phyloP scores from a whole-genome alignment of 2,888 invertebrate genomes.

The Latheticus oryzae region DNA sequence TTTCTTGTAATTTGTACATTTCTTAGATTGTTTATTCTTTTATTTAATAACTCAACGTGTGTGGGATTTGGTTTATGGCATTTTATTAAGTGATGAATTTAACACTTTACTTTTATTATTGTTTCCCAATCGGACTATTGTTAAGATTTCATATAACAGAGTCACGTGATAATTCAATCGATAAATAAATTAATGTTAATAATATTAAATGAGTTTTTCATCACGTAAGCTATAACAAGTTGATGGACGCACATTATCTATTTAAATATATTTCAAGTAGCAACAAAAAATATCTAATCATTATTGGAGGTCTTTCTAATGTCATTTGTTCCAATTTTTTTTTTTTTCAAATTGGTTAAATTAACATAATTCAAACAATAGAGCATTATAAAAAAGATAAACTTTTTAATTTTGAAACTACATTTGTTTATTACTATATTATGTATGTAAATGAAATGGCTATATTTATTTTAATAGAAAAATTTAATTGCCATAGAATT shows the following conservation, averaged over 20 bases:
- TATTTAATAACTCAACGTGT: conserved; percentile 51
- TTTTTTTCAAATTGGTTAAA: no score
- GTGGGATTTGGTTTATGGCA: conserved; percentile 53
- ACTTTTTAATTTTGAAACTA: no score
- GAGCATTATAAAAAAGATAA: no score
- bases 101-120: conserved; percentile 48
- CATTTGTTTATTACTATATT: conserved; percentile 42
- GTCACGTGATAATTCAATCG: conserved; percentile 14
- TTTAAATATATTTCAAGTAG: no score
- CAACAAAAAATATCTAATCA: no score
- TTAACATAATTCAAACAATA: no score
- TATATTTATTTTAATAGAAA: conserved; percentile 59
- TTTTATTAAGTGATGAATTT: conserved; percentile 49
- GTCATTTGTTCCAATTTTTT: no score
- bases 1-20: conserved; percentile 50
- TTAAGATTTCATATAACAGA: no score
- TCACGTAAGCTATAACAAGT: conserved; percentile 10
- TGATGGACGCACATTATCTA: no score
- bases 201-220: conserved; percentile 10
- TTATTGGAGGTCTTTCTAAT: no score
- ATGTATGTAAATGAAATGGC: conserved; percentile 56
- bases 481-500: conserved; percentile 57
- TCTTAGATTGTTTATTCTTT: conserved; percentile 53
- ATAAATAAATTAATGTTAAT: conserved; percentile 2
- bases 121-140: conserved; percentile 37